These are phyloP conservation scores for Labeo calbasu DNA, from an alignment of 2,797 vertebrate species.

Conservation along the genomic window DNA sequence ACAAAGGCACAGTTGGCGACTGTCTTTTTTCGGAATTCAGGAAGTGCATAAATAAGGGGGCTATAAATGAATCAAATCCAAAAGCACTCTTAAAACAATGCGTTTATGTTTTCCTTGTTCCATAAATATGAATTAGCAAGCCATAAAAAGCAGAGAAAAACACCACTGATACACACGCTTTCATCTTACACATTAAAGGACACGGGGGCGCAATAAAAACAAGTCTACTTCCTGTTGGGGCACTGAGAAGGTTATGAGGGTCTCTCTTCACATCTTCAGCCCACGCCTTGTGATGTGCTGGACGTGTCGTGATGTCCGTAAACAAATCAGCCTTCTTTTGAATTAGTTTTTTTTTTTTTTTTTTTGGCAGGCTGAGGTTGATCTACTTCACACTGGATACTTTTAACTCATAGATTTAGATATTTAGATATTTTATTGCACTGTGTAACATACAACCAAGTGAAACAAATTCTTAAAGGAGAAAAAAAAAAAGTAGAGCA, in stretches of 20 bases:
- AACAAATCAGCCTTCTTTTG: slow-evolving; percentile 10
- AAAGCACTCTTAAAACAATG: slow-evolving; percentile 43
- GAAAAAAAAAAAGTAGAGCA: neutral
- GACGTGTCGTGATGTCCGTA: slow-evolving; percentile 15
- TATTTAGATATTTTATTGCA: neutral
- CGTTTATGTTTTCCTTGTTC: slow-evolving; percentile 48
- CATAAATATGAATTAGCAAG: slow-evolving; percentile 55
- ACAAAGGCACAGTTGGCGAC: slow-evolving; percentile 48
- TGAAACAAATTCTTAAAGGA: neutral
- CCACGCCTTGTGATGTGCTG: slow-evolving; percentile 17
- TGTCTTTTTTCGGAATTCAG: slow-evolving; percentile 34
- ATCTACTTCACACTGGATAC: neutral
- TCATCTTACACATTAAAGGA: slow-evolving; percentile 62
- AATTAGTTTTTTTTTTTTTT: neutral
- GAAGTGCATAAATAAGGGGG: slow-evolving; percentile 58
- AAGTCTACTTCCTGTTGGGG: slow-evolving; percentile 58
- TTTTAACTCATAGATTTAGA: neutral
- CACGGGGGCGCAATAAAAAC: slow-evolving; percentile 52
- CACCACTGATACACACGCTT: slow-evolving; percentile 53
- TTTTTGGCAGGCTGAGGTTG: neutral
- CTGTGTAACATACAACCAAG: neutral
- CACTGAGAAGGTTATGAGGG: slow-evolving; percentile 16
- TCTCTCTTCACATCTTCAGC: slow-evolving; percentile 22
- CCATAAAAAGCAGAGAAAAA: slow-evolving; percentile 60
- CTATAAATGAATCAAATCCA: slow-evolving; percentile 56